Evolutionary conservation across 1,140 invertebrate genomes (phyloP).

Genomic region (Tribolium castaneum): DNA sequence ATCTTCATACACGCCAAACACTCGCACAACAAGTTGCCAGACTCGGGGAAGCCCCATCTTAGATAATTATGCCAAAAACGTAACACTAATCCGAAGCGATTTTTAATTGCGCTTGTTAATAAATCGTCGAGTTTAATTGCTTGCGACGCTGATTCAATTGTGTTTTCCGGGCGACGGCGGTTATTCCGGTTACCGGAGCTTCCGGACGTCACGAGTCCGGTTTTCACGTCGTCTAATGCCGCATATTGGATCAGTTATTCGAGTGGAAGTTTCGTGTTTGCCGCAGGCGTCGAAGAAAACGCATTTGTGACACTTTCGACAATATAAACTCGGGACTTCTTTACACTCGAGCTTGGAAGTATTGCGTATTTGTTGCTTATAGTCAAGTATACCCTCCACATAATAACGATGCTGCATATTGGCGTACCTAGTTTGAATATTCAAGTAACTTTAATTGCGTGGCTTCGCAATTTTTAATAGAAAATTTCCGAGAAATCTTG

Average conservation of each 20-base stretch:
- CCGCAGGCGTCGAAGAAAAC: neutral
- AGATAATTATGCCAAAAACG: no score
- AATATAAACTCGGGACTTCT: slow-evolving; percentile 1
- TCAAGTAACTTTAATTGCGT: neutral
- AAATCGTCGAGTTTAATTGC: neutral
- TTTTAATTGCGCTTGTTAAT: no score
- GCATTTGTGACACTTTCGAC: neutral
- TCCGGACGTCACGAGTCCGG: slow-evolving; percentile 15
- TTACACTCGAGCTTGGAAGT: neutral
- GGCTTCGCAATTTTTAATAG: neutral
- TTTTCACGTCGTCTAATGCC: neutral
- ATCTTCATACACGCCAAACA: neutral
- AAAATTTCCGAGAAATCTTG: neutral
- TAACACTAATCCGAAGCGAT: no score
- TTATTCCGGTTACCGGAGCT: slow-evolving; percentile 9
- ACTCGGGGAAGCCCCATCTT: no score
- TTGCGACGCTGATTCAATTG: neutral
- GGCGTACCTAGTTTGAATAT: no score
- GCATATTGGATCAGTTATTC: slow-evolving; percentile 12
- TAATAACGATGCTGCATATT: no score
- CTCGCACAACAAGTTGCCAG: no score
- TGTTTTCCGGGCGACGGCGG: neutral
- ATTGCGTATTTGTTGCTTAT: neutral
- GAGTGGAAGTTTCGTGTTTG: slow-evolving; percentile 8
- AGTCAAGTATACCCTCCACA: no score